Evolutionary conservation across 1,140 invertebrate species (phyloP), one percentile per base, ranked within the genome.

Genomic region (Sitophilus oryzae): DNA sequence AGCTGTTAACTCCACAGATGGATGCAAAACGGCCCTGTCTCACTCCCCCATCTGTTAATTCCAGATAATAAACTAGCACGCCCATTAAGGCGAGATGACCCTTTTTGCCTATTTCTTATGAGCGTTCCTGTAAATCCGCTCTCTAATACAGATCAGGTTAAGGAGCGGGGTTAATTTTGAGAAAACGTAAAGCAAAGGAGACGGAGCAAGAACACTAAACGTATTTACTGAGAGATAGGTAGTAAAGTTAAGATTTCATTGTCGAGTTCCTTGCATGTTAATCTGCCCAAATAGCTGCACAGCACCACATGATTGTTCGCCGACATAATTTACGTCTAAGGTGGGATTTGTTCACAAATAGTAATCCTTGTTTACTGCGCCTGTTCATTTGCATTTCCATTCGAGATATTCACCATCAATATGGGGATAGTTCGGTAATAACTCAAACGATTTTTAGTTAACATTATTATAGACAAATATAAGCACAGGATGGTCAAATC

Each of bases 291-390:
- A 68, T 63, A 58, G 59, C 55, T 44, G n/a, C n/a, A 40, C 58
- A 61, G 57, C 56, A 65, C 67, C 65, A 53, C 67, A 67, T 66
- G 67, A 69, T 69, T 65, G 66, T 65, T 66, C 67, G 46, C 64
- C 65, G 66, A 67, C 66, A 67, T 66, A 69, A 69, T 69, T 69
- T 69, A 69, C 65, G 64, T 63, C 59, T 62, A 56, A 62, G 56
- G 57, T 60, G 58, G 65, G 67, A 67, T 69, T 69, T 67, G 62
- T 64, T 63, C 61, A 50, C 56, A 65, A 63, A 52, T 61, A 61
- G 51, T 64, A 64, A 61, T 55, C 63, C 61, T 57, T 64, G 63
- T 67, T 65, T 65, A 65, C 59, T 52, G 58, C 63, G 20, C 41
- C 46, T 61, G 19, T 45, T 64, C 58, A 66, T 66, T 66, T 66